A percentile compares a stretch with the other conserved stretches of the same genome.
Conservation (phyloP, 1,140 invertebrate species). For the Phthorimaea operculella region DNA sequence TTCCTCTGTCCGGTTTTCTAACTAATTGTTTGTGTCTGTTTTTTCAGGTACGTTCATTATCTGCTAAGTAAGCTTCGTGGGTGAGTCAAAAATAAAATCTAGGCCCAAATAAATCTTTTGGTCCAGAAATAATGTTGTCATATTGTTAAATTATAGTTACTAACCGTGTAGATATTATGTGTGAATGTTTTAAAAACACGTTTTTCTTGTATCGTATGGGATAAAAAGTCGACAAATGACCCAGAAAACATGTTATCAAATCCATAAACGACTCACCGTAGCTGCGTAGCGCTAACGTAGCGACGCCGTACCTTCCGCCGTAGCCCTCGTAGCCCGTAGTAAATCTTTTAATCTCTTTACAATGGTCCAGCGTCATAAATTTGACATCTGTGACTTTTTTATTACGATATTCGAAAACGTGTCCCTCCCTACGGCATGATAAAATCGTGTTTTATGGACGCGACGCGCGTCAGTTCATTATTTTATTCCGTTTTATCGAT, state of each 20-base stretch:
- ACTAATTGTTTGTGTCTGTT: not conserved
- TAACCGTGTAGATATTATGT: no score
- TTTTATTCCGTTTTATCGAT: conserved; percentile 58
- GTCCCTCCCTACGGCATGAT: conserved; percentile 61
- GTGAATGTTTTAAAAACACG: no score
- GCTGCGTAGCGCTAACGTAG: conserved; percentile 22
- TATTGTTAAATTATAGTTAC: no score
- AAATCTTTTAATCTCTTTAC: conserved; percentile 68
- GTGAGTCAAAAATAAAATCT: not conserved
- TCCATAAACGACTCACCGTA: conserved; percentile 33
- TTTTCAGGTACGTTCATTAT: conserved; percentile 7
- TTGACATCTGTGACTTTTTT: conserved; percentile 68
- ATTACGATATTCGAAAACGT: conserved; percentile 67
- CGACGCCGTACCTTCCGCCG: conserved; percentile 19
- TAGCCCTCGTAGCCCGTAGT: conserved; percentile 27
- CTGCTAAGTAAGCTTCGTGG: not conserved
- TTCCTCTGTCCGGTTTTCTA: not conserved
- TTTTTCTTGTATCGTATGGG: no score
- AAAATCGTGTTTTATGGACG: conserved; percentile 65
- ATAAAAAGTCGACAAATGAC: no score
- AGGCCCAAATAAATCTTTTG: no score
- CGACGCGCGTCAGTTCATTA: conserved; percentile 55
- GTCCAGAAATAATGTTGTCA: no score
- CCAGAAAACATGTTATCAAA: conserved; percentile 31
- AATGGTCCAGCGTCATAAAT: conserved; percentile 65